Percentiles rank a stretch among this genome's conserved stretches.
Evolutionary conservation across 2,888 invertebrate genomes (phyloP).

Genomic region (Nesidiocoris tenuis): DNA sequence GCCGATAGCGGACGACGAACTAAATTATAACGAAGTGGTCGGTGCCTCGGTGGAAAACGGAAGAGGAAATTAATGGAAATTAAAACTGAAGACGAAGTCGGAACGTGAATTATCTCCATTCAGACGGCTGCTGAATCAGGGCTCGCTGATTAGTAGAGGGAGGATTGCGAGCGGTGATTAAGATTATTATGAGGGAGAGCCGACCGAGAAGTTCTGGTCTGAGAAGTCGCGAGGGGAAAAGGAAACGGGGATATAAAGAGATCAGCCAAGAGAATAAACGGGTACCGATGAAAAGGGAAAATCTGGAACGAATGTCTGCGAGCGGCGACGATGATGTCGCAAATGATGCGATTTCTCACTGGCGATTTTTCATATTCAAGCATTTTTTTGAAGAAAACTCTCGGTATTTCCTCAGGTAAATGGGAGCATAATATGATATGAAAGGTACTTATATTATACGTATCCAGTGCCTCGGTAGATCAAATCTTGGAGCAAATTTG

Average conservation of each 20-base stretch:
- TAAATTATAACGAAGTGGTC: no score
- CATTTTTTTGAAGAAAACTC: background rate
- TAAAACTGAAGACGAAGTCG: background rate
- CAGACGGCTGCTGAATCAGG: background rate
- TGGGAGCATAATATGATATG: no score
- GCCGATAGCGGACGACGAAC: no score
- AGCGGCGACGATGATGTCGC: no score
- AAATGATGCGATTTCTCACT: no score
- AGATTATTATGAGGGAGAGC: background rate
- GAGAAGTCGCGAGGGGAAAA: background rate
- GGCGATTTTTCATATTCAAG: background rate
- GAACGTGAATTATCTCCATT: background rate
- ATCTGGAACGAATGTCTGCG: no score
- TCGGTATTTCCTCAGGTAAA: background rate
- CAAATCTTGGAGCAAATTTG: no score
- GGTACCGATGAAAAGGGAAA: background rate
- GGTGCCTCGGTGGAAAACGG: background rate
- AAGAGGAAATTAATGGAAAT: background rate
- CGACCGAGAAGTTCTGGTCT: background rate
- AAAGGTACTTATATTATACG: no score
- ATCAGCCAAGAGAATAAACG: background rate
- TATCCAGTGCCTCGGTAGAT: no score
- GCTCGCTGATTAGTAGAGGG: background rate
- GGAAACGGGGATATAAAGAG: background rate
- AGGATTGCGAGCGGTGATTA: background rate